Conservation (phyloP, 2,797 vertebrate species). For the Peromyscus eremicus region DNA sequence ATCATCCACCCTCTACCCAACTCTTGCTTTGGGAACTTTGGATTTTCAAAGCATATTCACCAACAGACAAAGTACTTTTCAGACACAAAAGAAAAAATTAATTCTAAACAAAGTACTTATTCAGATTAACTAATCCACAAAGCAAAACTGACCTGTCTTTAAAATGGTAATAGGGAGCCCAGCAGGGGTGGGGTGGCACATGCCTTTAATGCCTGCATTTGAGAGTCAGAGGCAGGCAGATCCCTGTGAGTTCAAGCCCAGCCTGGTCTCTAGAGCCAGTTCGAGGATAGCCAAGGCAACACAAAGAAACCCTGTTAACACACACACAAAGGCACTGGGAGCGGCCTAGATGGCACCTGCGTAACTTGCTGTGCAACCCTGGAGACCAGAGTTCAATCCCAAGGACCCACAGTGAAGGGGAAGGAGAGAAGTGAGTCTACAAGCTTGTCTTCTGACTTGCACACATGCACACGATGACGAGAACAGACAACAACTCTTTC, state of each 20-base stretch:
- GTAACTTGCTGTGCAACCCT: too few species aligned
- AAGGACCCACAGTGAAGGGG: not conserved
- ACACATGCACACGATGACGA: not conserved
- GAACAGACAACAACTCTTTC: not conserved
- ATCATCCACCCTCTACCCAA: not conserved
- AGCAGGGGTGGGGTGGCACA: too few species aligned
- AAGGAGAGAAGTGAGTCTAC: not conserved
- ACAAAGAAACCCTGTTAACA: too few species aligned
- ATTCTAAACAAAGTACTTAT: constrained; percentile 28
- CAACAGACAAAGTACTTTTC: not conserved
- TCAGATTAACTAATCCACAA: not conserved
- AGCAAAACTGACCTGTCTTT: not conserved
- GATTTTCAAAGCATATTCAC: not conserved
- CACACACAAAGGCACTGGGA: too few species aligned
- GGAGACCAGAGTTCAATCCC: not conserved
- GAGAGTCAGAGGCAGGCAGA: too few species aligned
- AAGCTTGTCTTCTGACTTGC: not conserved
- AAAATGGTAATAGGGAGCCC: not conserved
- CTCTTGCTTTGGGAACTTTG: not conserved
- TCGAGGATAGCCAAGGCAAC: too few species aligned
- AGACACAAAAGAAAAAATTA: not conserved
- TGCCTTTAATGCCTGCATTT: too few species aligned
- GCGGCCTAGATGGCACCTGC: not conserved
- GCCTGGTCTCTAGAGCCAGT: too few species aligned
- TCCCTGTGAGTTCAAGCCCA: too few species aligned